A percentile compares a stretch with the other conserved stretches of the same genome.
Conservation (phyloP, 2,797 vertebrate species). For the Arnoldichthys spilopterus region DNA sequence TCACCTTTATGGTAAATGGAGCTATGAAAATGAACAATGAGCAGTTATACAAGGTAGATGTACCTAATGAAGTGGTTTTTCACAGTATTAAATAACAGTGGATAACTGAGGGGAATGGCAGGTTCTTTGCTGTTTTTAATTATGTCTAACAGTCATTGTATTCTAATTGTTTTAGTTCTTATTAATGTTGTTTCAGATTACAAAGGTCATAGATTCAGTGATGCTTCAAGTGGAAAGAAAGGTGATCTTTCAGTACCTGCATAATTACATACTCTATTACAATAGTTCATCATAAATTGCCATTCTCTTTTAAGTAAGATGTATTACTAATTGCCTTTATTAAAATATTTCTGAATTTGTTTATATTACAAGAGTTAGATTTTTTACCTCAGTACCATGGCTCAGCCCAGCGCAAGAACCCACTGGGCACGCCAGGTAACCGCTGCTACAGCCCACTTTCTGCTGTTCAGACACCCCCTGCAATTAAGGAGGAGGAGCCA, state of each 20-base stretch:
- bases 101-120: neutral
- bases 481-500: conserved; percentile 87
- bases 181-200: conserved; percentile 70
- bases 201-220: conserved; percentile 68
- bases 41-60: no score
- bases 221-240: conserved; percentile 69
- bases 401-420: conserved; percentile 79
- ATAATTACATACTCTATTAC: neutral
- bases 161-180: neutral
- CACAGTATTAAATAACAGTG: neutral
- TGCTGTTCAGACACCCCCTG: conserved; percentile 74
- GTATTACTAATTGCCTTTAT: neutral
- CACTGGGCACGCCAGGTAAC: conserved; percentile 68
- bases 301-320: neutral
- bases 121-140: neutral
- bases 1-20: no score
- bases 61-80: no score
- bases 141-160: neutral
- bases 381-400: conserved; percentile 77
- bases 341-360: neutral
- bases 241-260: conserved; percentile 70
- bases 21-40: neutral
- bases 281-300: neutral
- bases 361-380: conserved; percentile 74
- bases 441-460: conserved; percentile 81